Evolutionary conservation across 2,113 vertebrate genomes (phyloP).

Genomic region (Zootoca vivipara): DNA sequence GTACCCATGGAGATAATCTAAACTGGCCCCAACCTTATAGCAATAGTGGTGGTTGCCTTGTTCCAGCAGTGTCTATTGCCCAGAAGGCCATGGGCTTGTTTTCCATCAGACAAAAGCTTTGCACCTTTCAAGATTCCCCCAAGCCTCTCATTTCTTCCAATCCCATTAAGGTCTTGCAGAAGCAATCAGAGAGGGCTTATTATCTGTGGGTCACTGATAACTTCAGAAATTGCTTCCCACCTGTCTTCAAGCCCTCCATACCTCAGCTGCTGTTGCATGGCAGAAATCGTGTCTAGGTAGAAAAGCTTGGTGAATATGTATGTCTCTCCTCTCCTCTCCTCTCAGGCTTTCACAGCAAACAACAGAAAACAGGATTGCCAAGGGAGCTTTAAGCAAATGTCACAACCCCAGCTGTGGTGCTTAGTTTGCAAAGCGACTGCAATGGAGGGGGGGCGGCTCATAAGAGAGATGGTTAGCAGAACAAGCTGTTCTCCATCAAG

Average conservation of each 20-base stretch:
- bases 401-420: not conserved
- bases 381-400: not conserved
- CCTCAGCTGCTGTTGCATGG: not conserved
- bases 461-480: not conserved
- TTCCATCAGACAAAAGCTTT: not conserved
- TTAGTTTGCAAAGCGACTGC: too few relatives aligned
- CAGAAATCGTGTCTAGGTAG: not conserved
- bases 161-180: conserved; percentile 60
- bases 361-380: not conserved
- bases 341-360: too few relatives aligned
- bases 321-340: not conserved
- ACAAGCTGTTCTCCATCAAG: not conserved
- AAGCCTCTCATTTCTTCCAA: conserved; percentile 57
- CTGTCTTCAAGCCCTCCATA: rapidly evolving
- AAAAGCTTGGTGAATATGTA: not conserved
- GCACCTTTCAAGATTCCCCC: conserved; percentile 24
- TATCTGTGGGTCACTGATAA: conserved; percentile 60
- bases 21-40: too few relatives aligned
- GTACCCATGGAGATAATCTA: too few relatives aligned
- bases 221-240: not conserved
- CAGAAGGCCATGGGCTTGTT: rapidly evolving
- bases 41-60: too few relatives aligned
- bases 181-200: conserved; percentile 42
- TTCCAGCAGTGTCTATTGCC: not conserved
- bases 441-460: too few relatives aligned